Conservation (phyloP, 2,113 vertebrate species). For the Anarhynchus alexandrinus region DNA sequence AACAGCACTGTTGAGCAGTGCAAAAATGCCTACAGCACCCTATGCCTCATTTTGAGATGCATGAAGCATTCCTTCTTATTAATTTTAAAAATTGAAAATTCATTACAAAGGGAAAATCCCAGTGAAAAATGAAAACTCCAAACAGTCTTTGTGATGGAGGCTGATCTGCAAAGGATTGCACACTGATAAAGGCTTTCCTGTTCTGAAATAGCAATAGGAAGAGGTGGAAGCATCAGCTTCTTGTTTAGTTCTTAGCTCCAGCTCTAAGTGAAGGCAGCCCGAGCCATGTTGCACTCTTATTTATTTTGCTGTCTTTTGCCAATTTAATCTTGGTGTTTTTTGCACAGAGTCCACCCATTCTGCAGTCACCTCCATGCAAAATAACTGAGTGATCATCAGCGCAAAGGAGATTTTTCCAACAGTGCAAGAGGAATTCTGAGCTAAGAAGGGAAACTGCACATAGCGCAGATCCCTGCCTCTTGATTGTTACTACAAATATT, state of each 20-base stretch:
- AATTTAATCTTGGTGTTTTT: not conserved
- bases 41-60: not conserved
- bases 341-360: not conserved
- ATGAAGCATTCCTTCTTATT: not conserved
- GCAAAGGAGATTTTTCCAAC: not conserved
- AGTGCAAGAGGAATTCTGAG: not conserved
- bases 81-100: not conserved
- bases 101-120: not conserved
- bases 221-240: conserved; percentile 23
- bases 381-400: not conserved
- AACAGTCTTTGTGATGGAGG: not conserved
- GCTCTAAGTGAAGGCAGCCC: not conserved
- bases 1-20: not conserved
- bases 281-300: not conserved
- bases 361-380: not conserved
- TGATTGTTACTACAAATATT: not conserved
- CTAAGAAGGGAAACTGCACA: not conserved
- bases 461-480: not conserved
- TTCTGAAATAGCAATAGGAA: conserved; percentile 42
- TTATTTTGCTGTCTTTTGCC: not conserved
- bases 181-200: conserved; percentile 25
- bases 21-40: not conserved
- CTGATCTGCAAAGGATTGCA: not conserved
- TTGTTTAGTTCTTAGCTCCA: not conserved
- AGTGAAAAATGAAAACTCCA: not conserved